phyloP scores from a whole-genome alignment of 2,113 vertebrate species.

The Perca fluviatilis region DNA sequence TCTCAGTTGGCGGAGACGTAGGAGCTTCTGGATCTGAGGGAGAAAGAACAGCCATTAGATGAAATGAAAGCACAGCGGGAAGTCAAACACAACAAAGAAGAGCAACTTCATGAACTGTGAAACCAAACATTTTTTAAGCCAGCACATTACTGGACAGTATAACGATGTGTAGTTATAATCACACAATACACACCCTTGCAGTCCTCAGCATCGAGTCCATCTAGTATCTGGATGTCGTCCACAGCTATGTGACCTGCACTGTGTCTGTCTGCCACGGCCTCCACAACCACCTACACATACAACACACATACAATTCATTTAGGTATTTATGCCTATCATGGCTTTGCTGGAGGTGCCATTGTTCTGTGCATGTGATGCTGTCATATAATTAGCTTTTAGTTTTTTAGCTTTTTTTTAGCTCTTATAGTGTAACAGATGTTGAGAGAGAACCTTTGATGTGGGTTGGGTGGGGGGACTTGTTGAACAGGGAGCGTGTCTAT shows the following conservation, averaged over 20 bases:
- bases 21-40: conserved; percentile 68
- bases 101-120: neutral
- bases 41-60: neutral
- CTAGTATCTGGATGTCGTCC: conserved; percentile 92
- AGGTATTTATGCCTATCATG: too few species aligned
- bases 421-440: too few species aligned
- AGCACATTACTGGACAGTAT: neutral
- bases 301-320: neutral
- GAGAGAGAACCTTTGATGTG: too few species aligned
- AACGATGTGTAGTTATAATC: neutral
- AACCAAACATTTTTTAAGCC: neutral
- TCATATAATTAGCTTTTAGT: too few species aligned
- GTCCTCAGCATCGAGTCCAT: conserved; percentile 84
- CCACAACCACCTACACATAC: conserved; percentile 90
- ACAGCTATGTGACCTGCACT: conserved; percentile 91
- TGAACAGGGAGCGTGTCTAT: too few species aligned
- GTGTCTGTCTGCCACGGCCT: conserved; percentile 90
- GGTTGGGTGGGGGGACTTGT: too few species aligned
- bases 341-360: too few species aligned
- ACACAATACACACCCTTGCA: conserved; percentile 86
- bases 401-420: too few species aligned
- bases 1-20: conserved; percentile 69
- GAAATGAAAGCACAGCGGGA: neutral
- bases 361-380: too few species aligned
- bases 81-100: neutral